Percentiles rank a stretch among this genome's conserved stretches.
Conservation (phyloP, 2,888 invertebrate genomes). For the Synanthedon andrenaeformis region DNA sequence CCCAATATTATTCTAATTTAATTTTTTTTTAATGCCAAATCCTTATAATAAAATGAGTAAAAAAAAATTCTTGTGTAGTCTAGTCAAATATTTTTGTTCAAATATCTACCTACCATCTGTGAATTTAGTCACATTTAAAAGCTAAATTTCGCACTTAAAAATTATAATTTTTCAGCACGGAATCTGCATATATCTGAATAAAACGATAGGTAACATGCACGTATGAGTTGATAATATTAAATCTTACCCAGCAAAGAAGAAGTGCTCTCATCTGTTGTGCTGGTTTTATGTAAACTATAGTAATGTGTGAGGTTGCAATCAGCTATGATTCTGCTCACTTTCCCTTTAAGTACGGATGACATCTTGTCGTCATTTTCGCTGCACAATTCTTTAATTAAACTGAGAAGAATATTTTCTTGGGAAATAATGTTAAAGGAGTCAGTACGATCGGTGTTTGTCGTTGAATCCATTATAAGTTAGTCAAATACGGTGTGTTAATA, state of each 20-base stretch:
- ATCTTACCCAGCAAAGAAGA: constrained; percentile 48
- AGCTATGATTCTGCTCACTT: constrained; percentile 49
- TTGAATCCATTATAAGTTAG: constrained; percentile 33
- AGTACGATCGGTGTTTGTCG: constrained; percentile 32
- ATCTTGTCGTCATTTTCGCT: constrained; percentile 27
- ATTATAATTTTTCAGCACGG: too few species aligned
- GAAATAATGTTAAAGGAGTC: constrained; percentile 23
- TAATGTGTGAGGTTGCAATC: constrained; percentile 51
- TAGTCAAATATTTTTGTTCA: too few species aligned
- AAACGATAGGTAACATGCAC: too few species aligned
- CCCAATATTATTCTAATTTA: too few species aligned
- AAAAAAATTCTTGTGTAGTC: too few species aligned
- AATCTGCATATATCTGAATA: too few species aligned
- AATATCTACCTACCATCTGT: too few species aligned
- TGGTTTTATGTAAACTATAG: constrained; percentile 50
- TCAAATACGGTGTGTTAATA: background rate
- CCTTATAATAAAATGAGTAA: too few species aligned
- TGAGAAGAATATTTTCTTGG: constrained; percentile 45
- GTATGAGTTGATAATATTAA: background rate
- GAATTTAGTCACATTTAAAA: too few species aligned
- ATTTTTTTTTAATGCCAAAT: too few species aligned
- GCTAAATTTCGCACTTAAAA: too few species aligned
- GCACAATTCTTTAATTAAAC: constrained; percentile 48
- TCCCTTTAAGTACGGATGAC: constrained; percentile 36
- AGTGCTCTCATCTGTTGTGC: constrained; percentile 50